These are phyloP conservation scores for Montifringilla adamsi DNA, from an alignment of 2,113 vertebrate species.

Conservation along the genomic window DNA sequence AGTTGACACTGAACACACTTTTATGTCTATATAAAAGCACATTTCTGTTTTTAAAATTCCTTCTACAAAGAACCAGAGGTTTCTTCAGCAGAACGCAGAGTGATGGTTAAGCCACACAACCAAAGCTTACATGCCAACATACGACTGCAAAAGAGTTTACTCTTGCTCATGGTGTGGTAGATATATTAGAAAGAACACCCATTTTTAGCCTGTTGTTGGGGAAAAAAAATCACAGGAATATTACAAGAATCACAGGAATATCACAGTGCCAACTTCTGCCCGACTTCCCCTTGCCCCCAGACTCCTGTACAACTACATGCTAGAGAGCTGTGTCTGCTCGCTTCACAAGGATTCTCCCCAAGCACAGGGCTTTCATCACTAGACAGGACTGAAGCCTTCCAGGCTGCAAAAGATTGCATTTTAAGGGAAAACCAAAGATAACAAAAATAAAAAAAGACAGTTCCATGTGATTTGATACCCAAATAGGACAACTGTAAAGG, in stretches of 20 bases:
- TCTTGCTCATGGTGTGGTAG: not conserved
- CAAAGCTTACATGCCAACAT: not conserved
- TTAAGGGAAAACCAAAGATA: not conserved
- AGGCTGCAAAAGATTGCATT: not conserved
- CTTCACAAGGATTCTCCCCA: not conserved
- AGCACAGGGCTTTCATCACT: not conserved
- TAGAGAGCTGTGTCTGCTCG: not conserved
- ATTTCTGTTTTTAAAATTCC: not conserved
- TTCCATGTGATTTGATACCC: not conserved
- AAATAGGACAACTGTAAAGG: not conserved
- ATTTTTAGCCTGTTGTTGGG: not conserved
- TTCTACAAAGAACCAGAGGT: not conserved
- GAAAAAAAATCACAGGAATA: not conserved
- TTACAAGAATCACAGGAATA: not conserved
- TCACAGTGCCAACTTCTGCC: not conserved
- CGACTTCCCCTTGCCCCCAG: not conserved
- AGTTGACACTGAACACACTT: not conserved
- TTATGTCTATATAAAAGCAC: not conserved
- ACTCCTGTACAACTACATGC: rapidly evolving
- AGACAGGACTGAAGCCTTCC: not conserved
- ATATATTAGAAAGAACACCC: not conserved
- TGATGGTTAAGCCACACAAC: not conserved
- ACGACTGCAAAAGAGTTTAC: not conserved
- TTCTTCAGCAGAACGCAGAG: not conserved
- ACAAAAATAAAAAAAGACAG: not conserved